A percentile compares a stretch with the other conserved stretches of the same genome.
Evolutionary conservation across 1,140 invertebrate species (phyloP).

Genomic region (Heliconius congener): DNA sequence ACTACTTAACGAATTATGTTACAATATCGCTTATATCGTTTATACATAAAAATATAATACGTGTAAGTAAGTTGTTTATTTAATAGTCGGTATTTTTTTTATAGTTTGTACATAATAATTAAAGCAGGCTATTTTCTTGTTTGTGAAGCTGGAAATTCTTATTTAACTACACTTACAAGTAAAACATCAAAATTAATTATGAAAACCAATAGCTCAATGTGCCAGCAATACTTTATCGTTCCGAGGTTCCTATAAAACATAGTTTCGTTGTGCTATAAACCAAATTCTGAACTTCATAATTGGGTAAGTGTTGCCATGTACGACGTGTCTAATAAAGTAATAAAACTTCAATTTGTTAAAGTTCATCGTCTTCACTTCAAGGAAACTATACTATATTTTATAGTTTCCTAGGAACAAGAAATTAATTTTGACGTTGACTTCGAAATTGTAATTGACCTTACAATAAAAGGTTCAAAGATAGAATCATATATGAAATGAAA

Average conservation of each 20-base stretch:
- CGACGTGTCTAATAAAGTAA: not conserved
- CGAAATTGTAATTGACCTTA: no score
- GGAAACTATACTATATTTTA: not conserved
- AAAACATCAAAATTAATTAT: not conserved
- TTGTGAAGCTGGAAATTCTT: no score
- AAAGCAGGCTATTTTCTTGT: no score
- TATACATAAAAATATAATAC: no score
- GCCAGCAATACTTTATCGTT: not conserved
- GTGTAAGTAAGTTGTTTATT: no score
- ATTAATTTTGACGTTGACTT: not conserved
- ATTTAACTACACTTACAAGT: no score
- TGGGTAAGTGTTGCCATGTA: not conserved
- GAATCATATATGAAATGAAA: no score
- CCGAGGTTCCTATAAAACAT: not conserved
- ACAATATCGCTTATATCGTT: no score
- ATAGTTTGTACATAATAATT: no score
- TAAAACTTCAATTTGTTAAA: not conserved
- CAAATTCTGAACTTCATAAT: slow-evolving; percentile 4
- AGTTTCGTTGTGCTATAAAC: not conserved
- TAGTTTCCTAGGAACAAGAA: not conserved
- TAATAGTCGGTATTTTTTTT: no score
- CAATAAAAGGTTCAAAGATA: no score
- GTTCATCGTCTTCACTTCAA: not conserved
- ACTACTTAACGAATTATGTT: not conserved
- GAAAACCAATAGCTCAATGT: not conserved